Evolutionary conservation across 2,113 vertebrate species (phyloP).

Genomic region (Columba livia): DNA sequence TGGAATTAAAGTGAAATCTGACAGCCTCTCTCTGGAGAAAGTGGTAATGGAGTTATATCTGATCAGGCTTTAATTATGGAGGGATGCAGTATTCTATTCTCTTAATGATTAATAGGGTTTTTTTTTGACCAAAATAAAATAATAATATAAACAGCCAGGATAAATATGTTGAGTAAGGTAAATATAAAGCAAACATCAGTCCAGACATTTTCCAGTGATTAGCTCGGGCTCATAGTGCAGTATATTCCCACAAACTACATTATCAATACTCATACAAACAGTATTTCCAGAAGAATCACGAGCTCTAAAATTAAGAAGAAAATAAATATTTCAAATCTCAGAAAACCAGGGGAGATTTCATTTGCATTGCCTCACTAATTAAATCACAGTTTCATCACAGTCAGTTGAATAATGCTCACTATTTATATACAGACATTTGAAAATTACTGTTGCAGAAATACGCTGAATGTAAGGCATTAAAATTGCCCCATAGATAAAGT

Average conservation of each 20-base stretch:
- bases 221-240: background rate
- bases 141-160: background rate
- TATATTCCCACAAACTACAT: background rate
- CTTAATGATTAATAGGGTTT: background rate
- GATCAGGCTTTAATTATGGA: background rate
- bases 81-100: background rate
- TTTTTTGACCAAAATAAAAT: background rate
- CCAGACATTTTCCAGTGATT: background rate
- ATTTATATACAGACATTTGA: background rate
- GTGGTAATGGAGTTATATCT: background rate
- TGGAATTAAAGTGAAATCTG: slow-evolving; percentile 47
- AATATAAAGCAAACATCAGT: background rate
- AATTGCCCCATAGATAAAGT: background rate
- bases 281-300: background rate
- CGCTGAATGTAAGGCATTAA: background rate
- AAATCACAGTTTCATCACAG: background rate
- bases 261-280: background rate
- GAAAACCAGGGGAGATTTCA: background rate
- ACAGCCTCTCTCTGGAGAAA: slow-evolving; percentile 34
- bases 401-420: background rate
- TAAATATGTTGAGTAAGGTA: background rate
- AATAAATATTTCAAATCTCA: background rate
- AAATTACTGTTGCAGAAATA: background rate
- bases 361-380: background rate
- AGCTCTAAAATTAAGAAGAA: background rate